These are phyloP conservation scores for Stigmatopora nigra DNA, from an alignment of 2,113 vertebrate genomes.

Conservation along the genomic window DNA sequence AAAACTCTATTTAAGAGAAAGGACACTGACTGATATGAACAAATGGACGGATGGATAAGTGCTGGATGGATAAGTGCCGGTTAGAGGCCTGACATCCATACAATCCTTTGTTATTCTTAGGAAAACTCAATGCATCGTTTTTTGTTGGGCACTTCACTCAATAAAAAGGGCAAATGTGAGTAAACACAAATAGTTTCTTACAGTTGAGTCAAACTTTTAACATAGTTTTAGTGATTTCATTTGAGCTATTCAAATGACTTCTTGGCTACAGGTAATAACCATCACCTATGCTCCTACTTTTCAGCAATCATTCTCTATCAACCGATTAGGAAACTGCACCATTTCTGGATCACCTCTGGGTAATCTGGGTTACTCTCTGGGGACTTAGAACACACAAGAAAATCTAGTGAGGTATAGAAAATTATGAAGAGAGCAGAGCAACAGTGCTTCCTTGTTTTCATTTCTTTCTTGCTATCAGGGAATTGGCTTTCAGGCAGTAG, in stretches of 20 bases:
- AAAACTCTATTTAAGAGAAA: conserved; percentile 22
- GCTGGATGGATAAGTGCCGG: no score
- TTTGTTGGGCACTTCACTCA: not conserved
- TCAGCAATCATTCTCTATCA: not conserved
- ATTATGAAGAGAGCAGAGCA: no score
- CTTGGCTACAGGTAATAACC: not conserved
- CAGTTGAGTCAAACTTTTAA: not conserved
- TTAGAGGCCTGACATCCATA: not conserved
- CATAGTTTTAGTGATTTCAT: not conserved
- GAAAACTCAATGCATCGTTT: not conserved
- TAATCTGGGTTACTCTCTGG: no score
- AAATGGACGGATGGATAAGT: not conserved
- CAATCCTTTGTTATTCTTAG: not conserved
- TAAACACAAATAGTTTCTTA: not conserved
- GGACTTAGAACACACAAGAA: no score
- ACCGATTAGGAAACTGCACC: not conserved
- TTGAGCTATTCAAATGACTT: not conserved
- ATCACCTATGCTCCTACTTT: not conserved
- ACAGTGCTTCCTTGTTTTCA: no score
- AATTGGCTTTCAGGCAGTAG: conserved; percentile 30
- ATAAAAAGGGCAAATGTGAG: not conserved
- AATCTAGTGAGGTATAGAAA: no score
- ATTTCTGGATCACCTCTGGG: not conserved
- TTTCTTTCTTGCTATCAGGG: not conserved
- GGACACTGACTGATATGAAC: not conserved